phyloP scores from a whole-genome alignment of 2,888 invertebrate species.

The Patella pellucida region DNA sequence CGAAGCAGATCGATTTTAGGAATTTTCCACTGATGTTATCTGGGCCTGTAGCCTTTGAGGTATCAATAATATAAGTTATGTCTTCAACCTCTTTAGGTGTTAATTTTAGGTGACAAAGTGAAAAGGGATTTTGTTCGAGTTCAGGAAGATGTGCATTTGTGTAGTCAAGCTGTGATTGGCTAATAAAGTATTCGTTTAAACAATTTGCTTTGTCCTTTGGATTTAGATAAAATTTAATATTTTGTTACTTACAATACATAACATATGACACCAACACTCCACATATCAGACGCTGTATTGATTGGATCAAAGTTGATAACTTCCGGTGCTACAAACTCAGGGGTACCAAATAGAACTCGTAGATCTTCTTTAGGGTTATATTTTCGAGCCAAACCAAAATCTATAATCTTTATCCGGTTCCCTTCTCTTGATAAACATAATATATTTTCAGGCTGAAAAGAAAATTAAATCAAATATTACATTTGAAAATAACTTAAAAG shows the following conservation, averaged over 20 bases:
- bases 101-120: too few species aligned
- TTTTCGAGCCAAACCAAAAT: constrained; percentile 95
- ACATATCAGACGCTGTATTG: constrained; percentile 97
- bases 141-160: too few species aligned
- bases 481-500: not conserved
- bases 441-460: constrained; percentile 93
- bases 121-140: too few species aligned
- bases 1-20: too few species aligned
- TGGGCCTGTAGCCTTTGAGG: too few species aligned
- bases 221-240: too few species aligned
- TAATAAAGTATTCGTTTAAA: too few species aligned
- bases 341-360: constrained; percentile 92
- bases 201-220: too few species aligned
- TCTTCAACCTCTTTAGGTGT: too few species aligned
- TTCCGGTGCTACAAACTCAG: constrained; percentile 99
- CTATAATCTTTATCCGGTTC: constrained; percentile 98
- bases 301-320: constrained; percentile 98
- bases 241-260: constrained; percentile 90
- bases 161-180: too few species aligned
- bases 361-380: constrained; percentile 93
- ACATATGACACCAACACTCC: constrained; percentile 98
- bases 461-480: not conserved
- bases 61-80: too few species aligned
- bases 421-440: constrained; percentile 94
- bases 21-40: too few species aligned